Evolutionary conservation across 2,797 vertebrate species (phyloP).

Genomic region (Vultur gryphus): DNA sequence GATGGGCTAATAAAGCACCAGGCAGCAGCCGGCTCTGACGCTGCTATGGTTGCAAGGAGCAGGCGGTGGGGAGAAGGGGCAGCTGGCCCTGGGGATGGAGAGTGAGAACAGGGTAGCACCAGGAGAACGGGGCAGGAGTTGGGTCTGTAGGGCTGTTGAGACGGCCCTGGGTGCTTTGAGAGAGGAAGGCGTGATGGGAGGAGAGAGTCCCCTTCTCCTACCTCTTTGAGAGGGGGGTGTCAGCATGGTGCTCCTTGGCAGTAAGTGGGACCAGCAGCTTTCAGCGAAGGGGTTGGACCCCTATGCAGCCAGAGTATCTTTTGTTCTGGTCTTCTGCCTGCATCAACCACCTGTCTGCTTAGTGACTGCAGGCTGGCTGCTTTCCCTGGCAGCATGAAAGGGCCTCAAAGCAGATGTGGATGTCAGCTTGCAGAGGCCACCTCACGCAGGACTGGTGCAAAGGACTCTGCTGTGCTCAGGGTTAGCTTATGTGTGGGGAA

Average conservation of each 20-base stretch:
- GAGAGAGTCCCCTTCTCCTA: not conserved
- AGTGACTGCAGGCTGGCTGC: not conserved
- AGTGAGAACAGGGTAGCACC: not conserved
- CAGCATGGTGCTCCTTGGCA: rapidly evolving
- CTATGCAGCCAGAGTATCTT: not conserved
- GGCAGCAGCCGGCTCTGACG: constrained; percentile 3
- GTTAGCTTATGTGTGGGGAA: not conserved
- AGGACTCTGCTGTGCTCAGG: not conserved
- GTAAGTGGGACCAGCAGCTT: not conserved
- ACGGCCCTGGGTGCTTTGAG: not conserved
- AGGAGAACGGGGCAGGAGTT: rapidly evolving
- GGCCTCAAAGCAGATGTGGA: not conserved
- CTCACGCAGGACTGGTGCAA: not conserved
- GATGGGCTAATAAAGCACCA: constrained; percentile 59
- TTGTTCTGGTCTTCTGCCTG: not conserved
- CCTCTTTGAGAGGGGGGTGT: not conserved
- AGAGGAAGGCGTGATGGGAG: not conserved
- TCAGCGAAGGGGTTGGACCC: not conserved
- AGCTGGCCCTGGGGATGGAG: not conserved
- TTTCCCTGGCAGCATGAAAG: not conserved
- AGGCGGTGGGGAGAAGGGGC: not conserved
- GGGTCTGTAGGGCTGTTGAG: not conserved
- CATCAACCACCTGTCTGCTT: not conserved
- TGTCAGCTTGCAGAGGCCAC: not conserved
- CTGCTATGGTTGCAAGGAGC: not conserved